These are phyloP conservation scores for Melipona beecheii DNA, from an alignment of 2,888 invertebrate species.

Conservation along the genomic window DNA sequence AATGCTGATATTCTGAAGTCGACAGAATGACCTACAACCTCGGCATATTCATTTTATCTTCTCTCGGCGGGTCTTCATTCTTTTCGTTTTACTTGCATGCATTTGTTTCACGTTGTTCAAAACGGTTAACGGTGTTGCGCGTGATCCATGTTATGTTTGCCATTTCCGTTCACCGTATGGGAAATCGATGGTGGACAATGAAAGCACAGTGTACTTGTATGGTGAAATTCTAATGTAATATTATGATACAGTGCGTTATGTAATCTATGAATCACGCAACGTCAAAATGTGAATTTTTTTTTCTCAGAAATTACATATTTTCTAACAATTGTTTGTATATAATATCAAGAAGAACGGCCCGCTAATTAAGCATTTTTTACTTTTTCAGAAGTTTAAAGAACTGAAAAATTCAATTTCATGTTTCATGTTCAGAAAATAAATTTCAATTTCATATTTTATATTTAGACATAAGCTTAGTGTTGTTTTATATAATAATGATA, in stretches of 20 bases:
- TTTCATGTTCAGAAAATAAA: no score
- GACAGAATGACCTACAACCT: conserved; percentile 74
- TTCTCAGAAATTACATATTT: neutral
- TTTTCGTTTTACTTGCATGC: neutral
- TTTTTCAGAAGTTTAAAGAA: neutral
- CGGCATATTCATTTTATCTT: conserved; percentile 72
- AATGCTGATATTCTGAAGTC: conserved; percentile 77
- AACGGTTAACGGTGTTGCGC: neutral
- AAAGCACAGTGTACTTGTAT: conserved; percentile 32
- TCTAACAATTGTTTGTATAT: no score
- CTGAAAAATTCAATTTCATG: no score
- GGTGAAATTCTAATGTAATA: conserved; percentile 59
- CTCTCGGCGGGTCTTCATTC: conserved; percentile 8
- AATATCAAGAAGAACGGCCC: neutral
- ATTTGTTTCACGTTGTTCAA: conserved; percentile 12
- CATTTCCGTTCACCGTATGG: conserved; percentile 30
- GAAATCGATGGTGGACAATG: conserved; percentile 42
- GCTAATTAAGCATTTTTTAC: neutral
- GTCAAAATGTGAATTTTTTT: conserved; percentile 16
- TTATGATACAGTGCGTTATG: conserved; percentile 47
- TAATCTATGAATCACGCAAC: conserved; percentile 31
- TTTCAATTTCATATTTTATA: no score
- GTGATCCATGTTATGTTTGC: neutral
- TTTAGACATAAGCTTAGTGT: no score
- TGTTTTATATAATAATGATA: no score